Evolutionary conservation across 1,140 invertebrate genomes (phyloP), one percentile per base, ranked within the genome.

Genomic region (Cydia splendana): DNA sequence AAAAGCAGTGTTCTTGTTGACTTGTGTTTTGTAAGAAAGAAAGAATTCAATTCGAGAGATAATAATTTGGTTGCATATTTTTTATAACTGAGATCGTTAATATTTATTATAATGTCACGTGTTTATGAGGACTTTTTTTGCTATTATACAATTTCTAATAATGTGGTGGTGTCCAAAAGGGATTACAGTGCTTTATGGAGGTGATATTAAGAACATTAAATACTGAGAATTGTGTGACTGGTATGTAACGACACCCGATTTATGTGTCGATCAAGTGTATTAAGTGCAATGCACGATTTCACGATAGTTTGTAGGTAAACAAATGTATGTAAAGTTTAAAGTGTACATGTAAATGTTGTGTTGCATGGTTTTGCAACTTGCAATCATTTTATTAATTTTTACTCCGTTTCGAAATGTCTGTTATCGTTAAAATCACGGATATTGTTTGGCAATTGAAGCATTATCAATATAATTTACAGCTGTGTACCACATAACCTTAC

Each of bases 121-220:
- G 7, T 0, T 12, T 24, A 24, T 24, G 5, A 24, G 6, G 57
- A 62, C n/a, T 10, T 62, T 24, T 62, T 24, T 10, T 10, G 7
- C 18, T 12, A 24, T 24, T 62, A 10, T 24, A 62, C 20, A 62
- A 62, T 62, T 10, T 57, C 15, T 10, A 62, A 24, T 62, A 24
- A 62, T 24, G 20, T 24, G 20, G 53, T 57, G 57, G 67, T 71
- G 20, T 18, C 67, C 34, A 71, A 71, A 71, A 71, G 34, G 30
- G 67, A 71, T 71, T 71, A 38, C 67, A 71, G 67, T 71, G 65
- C 15, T 71, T 45, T 71, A 24, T 24, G 57, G 67, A 71, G 13
- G 67, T 71, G 67, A 38, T n/a, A 71, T 38, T 71, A 42, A n/a
- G 34, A 13, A 62, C 18, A 62, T 24, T 62, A 62, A 62, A 45